These are phyloP conservation scores for Otus sunia DNA, from an alignment of 2,113 vertebrate genomes.

Conservation along the genomic window DNA sequence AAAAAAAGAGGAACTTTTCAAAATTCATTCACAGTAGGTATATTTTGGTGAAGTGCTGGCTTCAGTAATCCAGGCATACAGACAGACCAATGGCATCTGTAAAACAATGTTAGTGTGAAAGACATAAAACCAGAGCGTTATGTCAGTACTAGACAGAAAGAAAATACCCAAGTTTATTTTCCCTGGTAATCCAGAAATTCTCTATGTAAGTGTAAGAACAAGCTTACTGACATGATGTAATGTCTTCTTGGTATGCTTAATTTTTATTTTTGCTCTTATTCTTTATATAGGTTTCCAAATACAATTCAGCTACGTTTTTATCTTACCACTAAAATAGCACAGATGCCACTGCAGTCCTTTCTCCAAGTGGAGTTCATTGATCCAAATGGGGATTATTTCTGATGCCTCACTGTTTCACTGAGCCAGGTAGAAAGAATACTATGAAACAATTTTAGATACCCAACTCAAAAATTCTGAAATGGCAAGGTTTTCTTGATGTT, in stretches of 20 bases:
- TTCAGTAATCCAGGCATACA: background rate
- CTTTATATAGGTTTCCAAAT: background rate
- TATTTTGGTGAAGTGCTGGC: background rate
- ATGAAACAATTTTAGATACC: background rate
- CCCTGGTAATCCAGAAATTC: background rate
- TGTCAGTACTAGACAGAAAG: background rate
- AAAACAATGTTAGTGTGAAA: background rate
- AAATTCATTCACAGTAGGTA: background rate
- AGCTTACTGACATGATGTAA: background rate
- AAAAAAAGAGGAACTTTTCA: background rate
- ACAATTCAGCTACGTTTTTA: background rate
- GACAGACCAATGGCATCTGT: background rate
- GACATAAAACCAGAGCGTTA: background rate
- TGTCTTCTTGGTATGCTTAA: background rate
- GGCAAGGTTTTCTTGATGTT: background rate
- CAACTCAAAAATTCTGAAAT: background rate
- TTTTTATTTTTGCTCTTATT: background rate
- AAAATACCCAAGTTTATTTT: background rate
- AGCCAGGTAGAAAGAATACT: background rate
- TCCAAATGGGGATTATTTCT: background rate
- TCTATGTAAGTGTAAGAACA: background rate
- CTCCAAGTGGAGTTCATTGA: background rate
- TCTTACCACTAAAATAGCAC: background rate
- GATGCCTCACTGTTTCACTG: background rate
- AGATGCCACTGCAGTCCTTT: background rate